Base-by-base conservation (phyloP, 2,888 invertebrate species). In the Schrankia costaestrigalis region DNA sequence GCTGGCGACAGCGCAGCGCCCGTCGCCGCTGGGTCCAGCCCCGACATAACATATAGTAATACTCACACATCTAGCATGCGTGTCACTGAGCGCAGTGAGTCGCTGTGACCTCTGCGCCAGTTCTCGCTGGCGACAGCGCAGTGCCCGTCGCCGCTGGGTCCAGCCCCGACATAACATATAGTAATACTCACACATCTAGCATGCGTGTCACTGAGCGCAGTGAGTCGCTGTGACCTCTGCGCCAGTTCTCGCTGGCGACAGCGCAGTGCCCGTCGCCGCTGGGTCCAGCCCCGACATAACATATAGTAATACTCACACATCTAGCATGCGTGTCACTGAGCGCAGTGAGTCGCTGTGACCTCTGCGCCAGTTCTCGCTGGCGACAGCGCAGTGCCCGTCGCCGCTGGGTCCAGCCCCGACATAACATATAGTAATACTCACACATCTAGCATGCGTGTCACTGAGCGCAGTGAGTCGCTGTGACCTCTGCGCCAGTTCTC, bases 341-440 rank as follows among this genome's bases (percentile, higher is more conserved):
- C 14, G 85, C 81, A 9, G 82, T 74, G 18, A 91, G 77, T 5
- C 90, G 81, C 28, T 80, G 47, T 12, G 42, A n/a, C 7, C 7
- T 21, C 24, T 13, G 3, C 17, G 17, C 17, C 7, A 17, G 17
- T 5, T 17, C 17, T 17, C 3, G 17, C 17, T 17, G 7, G 7
- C 86, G 80, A 3, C 85, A 71, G 46, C 91, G 90, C 32, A 93
- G 93, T 0, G 91, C 89, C 3, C 4, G 17, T 7, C 17, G 17
- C 17, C 17, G 3, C 7, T 17, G 17, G 4, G 3, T 17, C 17
- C 17, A 17, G 17, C 17, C 4, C 7, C 17, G 7, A 17, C 4
- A 17, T 7, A 17, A 17, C 7, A 17, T 5, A 4, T 2, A 11
- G 8, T 8, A 9, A 11, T 33, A 68, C 89, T 83, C 47, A 89